Conservation (phyloP, 2,113 vertebrate genomes). For the Ictalurus furcatus region DNA sequence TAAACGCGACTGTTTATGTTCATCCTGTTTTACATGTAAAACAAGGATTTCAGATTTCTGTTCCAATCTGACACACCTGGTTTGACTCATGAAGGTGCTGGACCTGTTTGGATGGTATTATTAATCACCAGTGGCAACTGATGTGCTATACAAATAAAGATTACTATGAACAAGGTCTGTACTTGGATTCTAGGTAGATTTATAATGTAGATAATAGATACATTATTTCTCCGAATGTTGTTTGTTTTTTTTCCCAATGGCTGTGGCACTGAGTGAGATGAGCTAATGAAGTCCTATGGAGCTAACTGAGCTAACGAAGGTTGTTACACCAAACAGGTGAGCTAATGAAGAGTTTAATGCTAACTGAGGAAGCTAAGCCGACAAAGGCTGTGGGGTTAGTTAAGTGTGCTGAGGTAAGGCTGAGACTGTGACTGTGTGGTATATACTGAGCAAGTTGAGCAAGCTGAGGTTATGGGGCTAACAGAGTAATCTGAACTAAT, state of each 20-base stretch:
- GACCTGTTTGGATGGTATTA: neutral
- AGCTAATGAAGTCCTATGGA: neutral
- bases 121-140: neutral
- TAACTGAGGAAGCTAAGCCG: neutral
- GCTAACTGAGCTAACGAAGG: neutral
- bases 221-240: neutral
- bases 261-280: neutral
- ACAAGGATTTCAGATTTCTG: neutral
- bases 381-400: neutral
- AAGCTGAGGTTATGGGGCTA: neutral
- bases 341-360: neutral
- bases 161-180: neutral
- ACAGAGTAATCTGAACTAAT: neutral
- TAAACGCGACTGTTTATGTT: neutral
- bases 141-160: neutral
- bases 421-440: neutral
- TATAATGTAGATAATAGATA: neutral
- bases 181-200: neutral
- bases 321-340: neutral
- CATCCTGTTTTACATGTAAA: constrained; percentile 3
- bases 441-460: neutral
- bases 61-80: neutral
- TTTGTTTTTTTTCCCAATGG: neutral
- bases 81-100: neutral
- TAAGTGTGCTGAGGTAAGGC: neutral